A percentile compares a stretch with the other conserved stretches of the same genome.
Conservation (phyloP, 2,888 invertebrate genomes). For the Macrosiphum euphorbiae region DNA sequence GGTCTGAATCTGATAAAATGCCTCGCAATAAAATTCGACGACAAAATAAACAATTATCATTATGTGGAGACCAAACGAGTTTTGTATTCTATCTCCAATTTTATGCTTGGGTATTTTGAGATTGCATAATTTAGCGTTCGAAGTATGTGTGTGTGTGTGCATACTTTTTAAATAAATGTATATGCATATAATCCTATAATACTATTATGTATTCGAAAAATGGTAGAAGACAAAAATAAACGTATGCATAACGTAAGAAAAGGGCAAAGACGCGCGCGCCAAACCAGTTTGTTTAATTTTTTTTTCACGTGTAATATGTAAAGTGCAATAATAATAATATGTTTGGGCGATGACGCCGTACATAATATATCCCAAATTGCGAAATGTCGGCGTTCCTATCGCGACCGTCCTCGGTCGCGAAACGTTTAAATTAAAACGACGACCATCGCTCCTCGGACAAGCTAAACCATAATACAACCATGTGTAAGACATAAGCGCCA, state of each 20-base stretch:
- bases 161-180: neutral
- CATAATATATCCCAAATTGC: neutral
- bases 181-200: neutral
- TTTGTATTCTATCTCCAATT: neutral
- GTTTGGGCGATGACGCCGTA: neutral
- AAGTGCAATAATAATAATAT: neutral
- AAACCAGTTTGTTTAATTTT: conserved; percentile 42
- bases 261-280: neutral
- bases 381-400: neutral
- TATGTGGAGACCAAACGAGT: conserved; percentile 5
- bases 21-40: neutral
- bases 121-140: neutral
- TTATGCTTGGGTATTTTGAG: neutral
- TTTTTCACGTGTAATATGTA: neutral
- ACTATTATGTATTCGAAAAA: conserved; percentile 29
- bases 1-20: neutral
- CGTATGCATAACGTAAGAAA: neutral
- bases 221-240: conserved; percentile 22
- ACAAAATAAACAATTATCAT: neutral
- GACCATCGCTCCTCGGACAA: neutral
- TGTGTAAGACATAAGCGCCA: too few relatives aligned
- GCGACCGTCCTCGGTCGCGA: neutral
- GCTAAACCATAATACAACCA: neutral
- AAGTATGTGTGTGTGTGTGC: neutral
- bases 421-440: neutral